Base-by-base conservation (phyloP, 1,140 invertebrate species). In the Stratiolaelaps scimitus region DNA sequence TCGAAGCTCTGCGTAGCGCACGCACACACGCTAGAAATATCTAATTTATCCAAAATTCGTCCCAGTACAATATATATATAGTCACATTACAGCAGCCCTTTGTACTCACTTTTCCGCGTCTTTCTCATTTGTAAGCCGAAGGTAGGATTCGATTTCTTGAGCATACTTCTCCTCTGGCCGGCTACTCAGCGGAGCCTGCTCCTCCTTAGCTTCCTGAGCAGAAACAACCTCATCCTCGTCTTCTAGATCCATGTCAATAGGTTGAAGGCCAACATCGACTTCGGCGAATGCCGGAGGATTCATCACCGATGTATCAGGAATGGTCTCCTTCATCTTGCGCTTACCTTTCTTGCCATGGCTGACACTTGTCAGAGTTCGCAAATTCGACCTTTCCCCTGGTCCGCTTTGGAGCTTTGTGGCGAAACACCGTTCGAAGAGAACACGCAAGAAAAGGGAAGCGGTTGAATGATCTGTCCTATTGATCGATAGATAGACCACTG, bases 81-180 rank as follows among this genome's bases (percentile, higher is more conserved):
- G 10, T 40, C 34, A 4, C 34, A 40, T 40, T 40, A 6, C 4
- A 40, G 34, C n/a, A n/a, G n/a, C n/a, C n/a, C n/a, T n/a, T n/a
- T n/a, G n/a, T 13, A n/a, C 53, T 60, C 53, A 60, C 53, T 60
- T 60, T 60, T 60, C 53, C 6, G 26, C 20, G 23, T 60, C 53
- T 23, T 60, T 60, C 53, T 23, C 34, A 26, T 60, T 26, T 34
- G 53, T 60, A 6, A 60, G 34, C 53, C 53, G 53, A 17, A 60
- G 23, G 53, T 60, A 60, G 23, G 26, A 29, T 34, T 60, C 34
- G 23, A 60, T 60, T 23, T 60, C 53, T 10, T 60, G 26, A 2
- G 53, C 53, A 23, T 60, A 60, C 26, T 60, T 60, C 53, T 60
- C 53, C 23, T 60, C 53, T 26, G 53, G 53, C 15, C 34, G 34